Conservation (phyloP, 2,888 invertebrate species). For the Agelastica alni region DNA sequence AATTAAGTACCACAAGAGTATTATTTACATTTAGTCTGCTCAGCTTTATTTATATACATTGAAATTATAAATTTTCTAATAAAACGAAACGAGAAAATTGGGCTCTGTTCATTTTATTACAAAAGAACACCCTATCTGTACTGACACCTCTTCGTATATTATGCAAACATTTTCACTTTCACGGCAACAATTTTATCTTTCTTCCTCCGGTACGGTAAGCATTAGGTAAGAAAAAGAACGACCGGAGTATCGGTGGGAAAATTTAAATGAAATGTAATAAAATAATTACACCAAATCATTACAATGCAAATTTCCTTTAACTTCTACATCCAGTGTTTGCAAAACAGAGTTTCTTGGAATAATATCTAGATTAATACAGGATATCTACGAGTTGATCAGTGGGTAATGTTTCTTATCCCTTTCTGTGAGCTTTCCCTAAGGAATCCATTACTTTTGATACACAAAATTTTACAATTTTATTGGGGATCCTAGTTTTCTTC, state of each 20-base stretch:
- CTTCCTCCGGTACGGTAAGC: constrained; percentile 10
- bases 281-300: constrained; percentile 55
- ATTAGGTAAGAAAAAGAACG: constrained; percentile 22
- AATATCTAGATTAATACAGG: constrained; percentile 56
- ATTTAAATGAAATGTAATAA: constrained; percentile 39
- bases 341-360: constrained; percentile 52
- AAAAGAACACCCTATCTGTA: constrained; percentile 48
- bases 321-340: constrained; percentile 54
- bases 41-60: constrained; percentile 51
- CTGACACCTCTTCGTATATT: constrained; percentile 48
- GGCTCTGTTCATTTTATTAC: constrained; percentile 51
- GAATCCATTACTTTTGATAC: constrained; percentile 52
- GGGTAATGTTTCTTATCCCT: constrained; percentile 51
- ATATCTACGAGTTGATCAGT: constrained; percentile 55
- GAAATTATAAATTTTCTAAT: constrained; percentile 51
- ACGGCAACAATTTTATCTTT: constrained; percentile 26
- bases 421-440: constrained; percentile 45
- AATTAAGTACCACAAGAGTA: background rate
- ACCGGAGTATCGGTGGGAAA: constrained; percentile 19
- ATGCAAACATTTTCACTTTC: constrained; percentile 43
- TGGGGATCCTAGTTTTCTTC: constrained; percentile 19
- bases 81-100: constrained; percentile 50
- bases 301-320: constrained; percentile 56
- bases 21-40: constrained; percentile 46
- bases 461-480: constrained; percentile 51